Evolutionary conservation across 2,888 invertebrate species (phyloP).

Genomic region (Heteropelma amictum): DNA sequence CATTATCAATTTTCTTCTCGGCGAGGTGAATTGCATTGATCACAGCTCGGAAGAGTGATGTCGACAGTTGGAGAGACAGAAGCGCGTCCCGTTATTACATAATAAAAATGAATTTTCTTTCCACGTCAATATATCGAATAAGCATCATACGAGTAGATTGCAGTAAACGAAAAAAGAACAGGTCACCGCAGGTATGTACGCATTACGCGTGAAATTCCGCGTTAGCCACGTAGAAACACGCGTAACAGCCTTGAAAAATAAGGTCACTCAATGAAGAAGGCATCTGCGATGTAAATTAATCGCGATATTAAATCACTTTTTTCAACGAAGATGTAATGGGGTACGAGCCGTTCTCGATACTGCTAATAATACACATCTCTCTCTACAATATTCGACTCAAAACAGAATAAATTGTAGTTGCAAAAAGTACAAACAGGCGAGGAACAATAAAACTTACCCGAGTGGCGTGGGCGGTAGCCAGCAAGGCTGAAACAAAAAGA

Average conservation of each 20-base stretch:
- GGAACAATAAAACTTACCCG: slow-evolving; percentile 67
- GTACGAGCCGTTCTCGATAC: too few relatives aligned
- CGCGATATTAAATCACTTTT: too few relatives aligned
- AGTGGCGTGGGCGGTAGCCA: slow-evolving; percentile 70
- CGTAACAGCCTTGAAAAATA: too few relatives aligned
- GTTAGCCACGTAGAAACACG: too few relatives aligned
- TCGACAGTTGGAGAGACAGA: slow-evolving; percentile 41
- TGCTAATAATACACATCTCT: too few relatives aligned
- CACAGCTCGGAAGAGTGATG: slow-evolving; percentile 12
- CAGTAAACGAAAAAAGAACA: slow-evolving; percentile 14
- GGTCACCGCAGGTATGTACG: too few relatives aligned
- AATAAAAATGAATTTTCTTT: slow-evolving; percentile 51
- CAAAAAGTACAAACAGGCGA: neutral
- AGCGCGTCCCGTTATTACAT: slow-evolving; percentile 52
- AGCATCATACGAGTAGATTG: slow-evolving; percentile 3
- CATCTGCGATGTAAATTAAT: too few relatives aligned
- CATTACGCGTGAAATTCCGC: too few relatives aligned
- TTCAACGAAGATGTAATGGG: too few relatives aligned
- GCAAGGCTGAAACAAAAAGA: slow-evolving; percentile 70
- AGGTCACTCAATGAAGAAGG: too few relatives aligned
- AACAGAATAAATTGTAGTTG: too few relatives aligned
- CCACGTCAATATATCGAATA: slow-evolving; percentile 32
- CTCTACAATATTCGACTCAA: too few relatives aligned
- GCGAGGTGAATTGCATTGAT: slow-evolving; percentile 46
- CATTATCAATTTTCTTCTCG: slow-evolving; percentile 23